A percentile compares a stretch with the other conserved stretches of the same genome.
phyloP scores from a whole-genome alignment of 2,888 invertebrate genomes.

The Melipona beecheii region DNA sequence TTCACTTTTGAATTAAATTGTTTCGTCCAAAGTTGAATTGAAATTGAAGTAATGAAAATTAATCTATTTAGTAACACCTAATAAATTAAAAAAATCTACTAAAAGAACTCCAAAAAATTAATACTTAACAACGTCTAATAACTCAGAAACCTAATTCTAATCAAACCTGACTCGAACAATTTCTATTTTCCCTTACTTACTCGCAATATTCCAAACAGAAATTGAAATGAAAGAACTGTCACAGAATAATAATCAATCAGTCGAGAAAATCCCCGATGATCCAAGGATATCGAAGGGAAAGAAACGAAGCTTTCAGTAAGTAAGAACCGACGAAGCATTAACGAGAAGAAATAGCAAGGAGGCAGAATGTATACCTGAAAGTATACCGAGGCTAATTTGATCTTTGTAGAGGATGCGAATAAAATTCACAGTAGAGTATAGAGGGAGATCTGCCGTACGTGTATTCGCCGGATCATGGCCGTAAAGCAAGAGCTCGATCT shows the following conservation, averaged over 20 bases:
- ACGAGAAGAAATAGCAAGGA: slow-evolving; percentile 15
- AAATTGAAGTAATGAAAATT: no score
- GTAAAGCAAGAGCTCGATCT: slow-evolving; percentile 46
- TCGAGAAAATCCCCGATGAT: background rate
- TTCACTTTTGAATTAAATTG: no score
- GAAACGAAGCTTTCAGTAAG: slow-evolving; percentile 1
- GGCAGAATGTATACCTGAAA: background rate
- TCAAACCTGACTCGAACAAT: background rate
- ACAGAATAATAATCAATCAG: background rate
- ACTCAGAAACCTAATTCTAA: background rate
- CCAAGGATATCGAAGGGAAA: background rate
- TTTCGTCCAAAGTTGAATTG: no score
- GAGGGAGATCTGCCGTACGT: slow-evolving; percentile 9
- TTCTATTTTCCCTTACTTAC: background rate
- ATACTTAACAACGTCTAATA: background rate
- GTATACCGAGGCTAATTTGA: slow-evolving; percentile 59
- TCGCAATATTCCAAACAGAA: background rate
- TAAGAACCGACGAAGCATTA: slow-evolving; percentile 3
- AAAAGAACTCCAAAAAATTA: no score
- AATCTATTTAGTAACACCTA: no score
- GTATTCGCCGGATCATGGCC: slow-evolving; percentile 46
- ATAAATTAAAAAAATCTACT: no score
- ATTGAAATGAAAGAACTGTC: background rate
- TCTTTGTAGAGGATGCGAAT: slow-evolving; percentile 59
- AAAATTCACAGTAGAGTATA: slow-evolving; percentile 40